Base-by-base conservation (phyloP, 2,888 invertebrate species). In the Keiferia lycopersicella region DNA sequence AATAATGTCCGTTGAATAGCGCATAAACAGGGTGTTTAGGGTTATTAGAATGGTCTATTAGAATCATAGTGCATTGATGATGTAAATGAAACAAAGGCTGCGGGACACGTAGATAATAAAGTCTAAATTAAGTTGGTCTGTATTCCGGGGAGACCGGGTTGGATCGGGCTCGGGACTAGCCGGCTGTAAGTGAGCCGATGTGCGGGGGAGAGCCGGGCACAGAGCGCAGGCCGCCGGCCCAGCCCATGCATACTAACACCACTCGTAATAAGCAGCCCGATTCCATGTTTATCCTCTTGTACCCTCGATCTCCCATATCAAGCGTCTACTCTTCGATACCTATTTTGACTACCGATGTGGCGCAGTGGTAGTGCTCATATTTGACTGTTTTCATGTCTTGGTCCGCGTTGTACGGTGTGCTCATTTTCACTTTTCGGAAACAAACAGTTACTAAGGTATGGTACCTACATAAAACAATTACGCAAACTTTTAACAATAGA, bases 241-340 rank as follows among this genome's bases (percentile, higher is more conserved):
- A 88, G 84, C 84, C 90, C 88, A 91, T 91, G 91, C 90, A 91
- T 91, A 91, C 89, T 90, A 89, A 91, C 85, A 75, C 85, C 82
- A 64, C 66, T 68, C 76, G 83, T 89, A 88, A 89, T 90, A 89
- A 89, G 87, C 80, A 88, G 81, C 82, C 83, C 77, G 82, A 86
- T 85, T 80, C 75, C 82, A 79, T 83, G 83, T 84, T 84, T 83
- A 82, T 80, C 81, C 71, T 75, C 73, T 66, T 69, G 76, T 73
- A 77, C 67, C 48, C 61, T 61, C 56, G 56, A 56, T 26, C 30
- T 26, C 56, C 56, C 8, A 30, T 34, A 26, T 53, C 51, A 11
- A 22, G 51, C 4, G 3, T 22, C 51, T 14, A 26, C 56, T 34
- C 56, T 56, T 56, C 34, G 56, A 56, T 34, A 56, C 34, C 16